These are phyloP conservation scores for Gasterosteus nipponicus DNA, from an alignment of 2,113 vertebrate genomes.

Conservation along the genomic window DNA sequence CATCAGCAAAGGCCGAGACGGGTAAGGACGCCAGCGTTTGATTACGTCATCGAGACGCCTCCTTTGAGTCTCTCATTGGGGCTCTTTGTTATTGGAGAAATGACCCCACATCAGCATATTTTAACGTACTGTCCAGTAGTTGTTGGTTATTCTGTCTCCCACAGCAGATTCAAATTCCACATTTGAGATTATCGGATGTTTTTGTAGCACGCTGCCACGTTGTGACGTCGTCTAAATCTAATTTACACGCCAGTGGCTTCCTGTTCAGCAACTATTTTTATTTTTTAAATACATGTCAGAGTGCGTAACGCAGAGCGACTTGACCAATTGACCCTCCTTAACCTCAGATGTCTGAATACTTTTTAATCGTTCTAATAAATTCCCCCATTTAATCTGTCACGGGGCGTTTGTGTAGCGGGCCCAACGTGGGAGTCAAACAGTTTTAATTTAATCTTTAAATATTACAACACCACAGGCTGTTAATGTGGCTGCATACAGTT, in stretches of 20 bases:
- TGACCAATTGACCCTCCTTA: background rate
- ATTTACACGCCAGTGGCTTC: background rate
- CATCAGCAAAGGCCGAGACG: slow-evolving; percentile 99
- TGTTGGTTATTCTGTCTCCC: background rate
- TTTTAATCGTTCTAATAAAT: background rate
- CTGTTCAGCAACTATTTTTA: background rate
- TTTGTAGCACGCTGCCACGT: background rate
- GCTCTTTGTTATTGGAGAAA: background rate
- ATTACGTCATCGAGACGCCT: too few relatives aligned
- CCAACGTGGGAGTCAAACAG: background rate
- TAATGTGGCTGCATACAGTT: background rate
- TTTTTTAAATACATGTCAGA: background rate
- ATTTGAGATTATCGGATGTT: background rate
- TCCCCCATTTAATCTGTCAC: background rate
- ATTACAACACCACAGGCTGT: background rate
- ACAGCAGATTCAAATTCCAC: background rate
- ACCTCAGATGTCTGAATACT: background rate
- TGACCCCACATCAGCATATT: background rate
- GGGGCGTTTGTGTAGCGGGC: background rate
- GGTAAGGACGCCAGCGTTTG: slow-evolving; percentile 80
- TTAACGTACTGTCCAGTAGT: too few relatives aligned
- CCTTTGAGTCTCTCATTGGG: too few relatives aligned
- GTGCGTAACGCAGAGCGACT: background rate
- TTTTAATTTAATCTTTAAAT: background rate
- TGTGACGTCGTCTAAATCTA: background rate